Conservation (phyloP, 2,888 invertebrate genomes). For the Synanthedon myopaeformis region DNA sequence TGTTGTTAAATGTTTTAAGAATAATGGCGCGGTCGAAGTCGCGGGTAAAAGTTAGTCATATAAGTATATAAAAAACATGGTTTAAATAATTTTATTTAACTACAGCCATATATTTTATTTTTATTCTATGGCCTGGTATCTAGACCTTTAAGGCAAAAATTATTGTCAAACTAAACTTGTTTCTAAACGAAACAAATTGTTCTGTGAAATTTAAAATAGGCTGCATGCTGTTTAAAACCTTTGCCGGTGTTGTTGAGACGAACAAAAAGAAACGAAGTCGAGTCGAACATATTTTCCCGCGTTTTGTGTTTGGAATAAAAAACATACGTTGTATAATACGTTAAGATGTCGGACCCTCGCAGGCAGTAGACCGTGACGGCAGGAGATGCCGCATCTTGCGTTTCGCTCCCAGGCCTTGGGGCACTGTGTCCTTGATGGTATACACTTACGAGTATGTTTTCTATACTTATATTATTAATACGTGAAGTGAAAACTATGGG, state of each 20-base stretch:
- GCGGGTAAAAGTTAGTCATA: too few species aligned
- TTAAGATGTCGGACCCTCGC: conserved; percentile 2
- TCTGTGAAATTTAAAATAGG: conserved; percentile 29
- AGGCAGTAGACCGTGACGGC: conserved; percentile 3
- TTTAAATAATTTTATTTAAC: too few species aligned
- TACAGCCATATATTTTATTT: too few species aligned
- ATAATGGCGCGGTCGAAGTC: too few species aligned
- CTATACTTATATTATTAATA: not conserved
- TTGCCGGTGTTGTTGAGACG: not conserved
- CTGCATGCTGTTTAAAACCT: conserved; percentile 23
- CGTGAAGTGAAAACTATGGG: too few species aligned
- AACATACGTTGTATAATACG: not conserved
- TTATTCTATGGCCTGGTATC: too few species aligned
- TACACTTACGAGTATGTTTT: not conserved
- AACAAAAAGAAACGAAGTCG: not conserved
- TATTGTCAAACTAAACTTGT: too few species aligned
- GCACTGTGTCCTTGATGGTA: not conserved
- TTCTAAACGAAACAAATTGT: too few species aligned
- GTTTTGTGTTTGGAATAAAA: not conserved
- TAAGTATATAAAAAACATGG: too few species aligned
- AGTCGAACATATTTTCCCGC: not conserved
- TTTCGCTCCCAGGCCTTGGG: conserved; percentile 1
- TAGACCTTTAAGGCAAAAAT: too few species aligned
- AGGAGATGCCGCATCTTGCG: conserved; percentile 1
- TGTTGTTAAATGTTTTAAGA: too few species aligned